A percentile compares a stretch with the other conserved stretches of the same genome.
These are phyloP conservation scores for Anoplophora glabripennis DNA, from an alignment of 1,140 invertebrate genomes.

Conservation along the genomic window DNA sequence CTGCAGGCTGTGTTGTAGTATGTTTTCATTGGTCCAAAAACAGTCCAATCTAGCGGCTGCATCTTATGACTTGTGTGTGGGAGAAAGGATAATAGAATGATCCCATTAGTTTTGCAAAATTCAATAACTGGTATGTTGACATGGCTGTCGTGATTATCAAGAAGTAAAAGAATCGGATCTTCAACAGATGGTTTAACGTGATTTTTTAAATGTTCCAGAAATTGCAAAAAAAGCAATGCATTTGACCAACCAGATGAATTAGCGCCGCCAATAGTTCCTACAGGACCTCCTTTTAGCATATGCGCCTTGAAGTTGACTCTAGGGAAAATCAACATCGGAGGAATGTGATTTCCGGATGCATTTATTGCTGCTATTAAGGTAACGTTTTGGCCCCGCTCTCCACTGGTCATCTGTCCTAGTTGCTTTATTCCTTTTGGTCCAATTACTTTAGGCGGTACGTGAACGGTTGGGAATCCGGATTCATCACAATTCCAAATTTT, in stretches of 20 bases:
- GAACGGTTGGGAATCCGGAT: constrained; percentile 25
- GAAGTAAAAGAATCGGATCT: constrained; percentile 44
- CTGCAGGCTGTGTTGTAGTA: constrained; percentile 25
- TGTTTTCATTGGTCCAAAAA: constrained; percentile 48
- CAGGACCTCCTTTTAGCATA: background rate
- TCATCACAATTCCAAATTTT: constrained; percentile 29
- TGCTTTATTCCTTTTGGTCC: constrained; percentile 39
- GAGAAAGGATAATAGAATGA: constrained; percentile 45
- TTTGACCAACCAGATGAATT: background rate
- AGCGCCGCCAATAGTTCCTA: background rate
- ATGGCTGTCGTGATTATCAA: constrained; percentile 50
- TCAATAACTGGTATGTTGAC: constrained; percentile 26
- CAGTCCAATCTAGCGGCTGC: constrained; percentile 46
- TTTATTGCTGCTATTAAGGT: background rate
- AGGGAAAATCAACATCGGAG: background rate
- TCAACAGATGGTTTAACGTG: constrained; percentile 39
- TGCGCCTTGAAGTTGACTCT: constrained; percentile 2
- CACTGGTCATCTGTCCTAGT: constrained; percentile 39
- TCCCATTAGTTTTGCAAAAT: constrained; percentile 42
- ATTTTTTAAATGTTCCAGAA: constrained; percentile 44
- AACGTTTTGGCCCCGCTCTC: constrained; percentile 27
- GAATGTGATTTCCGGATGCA: constrained; percentile 3
- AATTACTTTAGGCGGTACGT: constrained; percentile 29
- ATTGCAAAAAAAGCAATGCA: constrained; percentile 26
- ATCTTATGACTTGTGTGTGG: constrained; percentile 46